Percentiles rank a stretch among this genome's conserved stretches.
Evolutionary conservation across 1,140 invertebrate genomes (phyloP).

Genomic region (Anagrus nilaparvatae): DNA sequence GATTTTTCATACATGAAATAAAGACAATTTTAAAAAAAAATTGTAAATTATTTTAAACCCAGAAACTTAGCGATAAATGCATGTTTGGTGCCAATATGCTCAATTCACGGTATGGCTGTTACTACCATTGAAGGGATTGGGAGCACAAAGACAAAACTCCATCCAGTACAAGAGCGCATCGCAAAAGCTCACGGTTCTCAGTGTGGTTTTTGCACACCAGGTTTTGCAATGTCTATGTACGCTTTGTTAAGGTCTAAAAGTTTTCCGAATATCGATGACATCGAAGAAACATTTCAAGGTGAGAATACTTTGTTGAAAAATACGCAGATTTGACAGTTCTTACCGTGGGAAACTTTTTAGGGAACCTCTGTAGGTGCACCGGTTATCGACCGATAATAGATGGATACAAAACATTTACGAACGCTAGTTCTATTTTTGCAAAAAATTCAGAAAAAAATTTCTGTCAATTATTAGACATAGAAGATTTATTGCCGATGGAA

Average conservation of each 20-base stretch:
- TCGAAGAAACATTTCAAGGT: slow-evolving; percentile 75
- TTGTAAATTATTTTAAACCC: slow-evolving; percentile 69
- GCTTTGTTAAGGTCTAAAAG: slow-evolving; percentile 58
- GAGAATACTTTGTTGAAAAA: too few relatives aligned
- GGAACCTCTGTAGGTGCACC: slow-evolving; percentile 84
- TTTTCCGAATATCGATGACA: slow-evolving; percentile 56
- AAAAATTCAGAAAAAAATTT: slow-evolving; percentile 33
- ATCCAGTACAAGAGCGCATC: slow-evolving; percentile 78
- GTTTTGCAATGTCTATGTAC: slow-evolving; percentile 93
- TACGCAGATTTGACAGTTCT: too few relatives aligned
- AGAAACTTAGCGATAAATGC: slow-evolving; percentile 80
- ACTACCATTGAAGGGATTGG: slow-evolving; percentile 86
- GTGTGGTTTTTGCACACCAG: slow-evolving; percentile 86
- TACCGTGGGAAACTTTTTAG: slow-evolving; percentile 36
- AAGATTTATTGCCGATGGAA: slow-evolving; percentile 70
- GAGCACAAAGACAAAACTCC: slow-evolving; percentile 56
- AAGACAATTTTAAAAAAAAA: slow-evolving; percentile 6
- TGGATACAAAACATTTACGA: slow-evolving; percentile 73
- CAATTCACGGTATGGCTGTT: slow-evolving; percentile 73
- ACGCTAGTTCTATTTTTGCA: slow-evolving; percentile 29
- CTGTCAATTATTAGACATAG: slow-evolving; percentile 49
- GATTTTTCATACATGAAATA: not conserved
- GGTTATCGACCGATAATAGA: slow-evolving; percentile 86
- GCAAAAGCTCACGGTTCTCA: slow-evolving; percentile 82
- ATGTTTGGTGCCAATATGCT: slow-evolving; percentile 74